phyloP scores from a whole-genome alignment of 2,888 invertebrate genomes.

The Cephus sareptanus region DNA sequence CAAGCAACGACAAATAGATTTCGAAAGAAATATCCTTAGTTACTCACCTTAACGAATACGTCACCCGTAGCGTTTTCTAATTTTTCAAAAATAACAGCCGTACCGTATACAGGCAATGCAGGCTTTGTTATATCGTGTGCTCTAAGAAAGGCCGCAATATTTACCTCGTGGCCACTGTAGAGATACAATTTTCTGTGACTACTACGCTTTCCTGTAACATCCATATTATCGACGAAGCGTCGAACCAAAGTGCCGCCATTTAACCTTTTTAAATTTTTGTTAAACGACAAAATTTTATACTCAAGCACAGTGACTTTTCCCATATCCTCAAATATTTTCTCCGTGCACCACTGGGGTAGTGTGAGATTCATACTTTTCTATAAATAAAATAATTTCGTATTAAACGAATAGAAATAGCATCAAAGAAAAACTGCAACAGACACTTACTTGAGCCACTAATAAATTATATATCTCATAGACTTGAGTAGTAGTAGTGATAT shows the following conservation, averaged over 20 bases:
- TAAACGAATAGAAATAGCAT: background rate
- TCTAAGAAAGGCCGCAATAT: conserved; percentile 31
- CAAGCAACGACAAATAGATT: too few relatives aligned
- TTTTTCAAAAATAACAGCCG: conserved; percentile 42
- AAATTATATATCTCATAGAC: conserved; percentile 29
- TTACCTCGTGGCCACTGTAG: conserved; percentile 45
- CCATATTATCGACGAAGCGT: conserved; percentile 37
- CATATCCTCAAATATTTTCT: conserved; percentile 27
- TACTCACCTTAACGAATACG: conserved; percentile 36
- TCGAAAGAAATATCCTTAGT: too few relatives aligned
- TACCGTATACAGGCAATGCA: conserved; percentile 32
- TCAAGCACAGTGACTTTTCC: conserved; percentile 13
- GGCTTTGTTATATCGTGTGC: conserved; percentile 32
- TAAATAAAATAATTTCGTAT: too few relatives aligned
- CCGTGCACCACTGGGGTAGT: conserved; percentile 41
- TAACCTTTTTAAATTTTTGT: conserved; percentile 29
- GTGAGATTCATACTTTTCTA: conserved; percentile 33
- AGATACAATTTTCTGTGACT: conserved; percentile 42
- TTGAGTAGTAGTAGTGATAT: background rate
- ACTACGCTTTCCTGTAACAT: background rate
- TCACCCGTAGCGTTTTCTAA: conserved; percentile 23
- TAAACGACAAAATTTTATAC: conserved; percentile 31
- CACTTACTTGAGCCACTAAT: conserved; percentile 37
- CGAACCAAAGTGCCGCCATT: conserved; percentile 35
- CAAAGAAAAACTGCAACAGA: too few relatives aligned